Evolutionary conservation across 2,797 vertebrate species (phyloP), one percentile per base, ranked within the genome.

Genomic region (Scolopax rusticola): DNA sequence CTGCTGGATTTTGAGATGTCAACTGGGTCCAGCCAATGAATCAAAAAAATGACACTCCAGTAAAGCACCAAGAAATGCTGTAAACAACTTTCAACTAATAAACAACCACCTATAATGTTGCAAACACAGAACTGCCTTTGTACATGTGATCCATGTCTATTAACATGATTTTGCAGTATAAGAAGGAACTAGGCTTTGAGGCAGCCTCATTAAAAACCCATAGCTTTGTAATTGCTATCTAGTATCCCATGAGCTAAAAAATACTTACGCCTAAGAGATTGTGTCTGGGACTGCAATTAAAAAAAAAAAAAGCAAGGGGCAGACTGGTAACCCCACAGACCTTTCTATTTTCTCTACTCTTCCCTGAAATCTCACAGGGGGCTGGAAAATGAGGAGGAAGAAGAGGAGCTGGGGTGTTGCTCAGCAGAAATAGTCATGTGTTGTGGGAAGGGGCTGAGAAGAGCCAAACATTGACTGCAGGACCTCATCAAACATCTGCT

Each of bases 131-230:
- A 84, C 0, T 25, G 41, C 57, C 24, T 75, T 53, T 0, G 2
- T 15, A 63, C 4, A 0, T 20, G 17, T 0, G 3, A 51, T 12
- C 23, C 33, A 6, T 0, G 3, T 68, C 69, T 45, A 56, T 48
- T 30, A 50, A 32, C 6, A 43, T 5, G 59, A 30, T 41, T 77
- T 63, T 36, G 71, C 73, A 87, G 24, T 14, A 2, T 12, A 53
- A 74, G 50, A 68, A 81, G 40, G 33, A 48, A 48, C 23, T 48
- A 48, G 70, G 38, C 38, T 75, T 61, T 47, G n/a, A 32, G 36
- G 48, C 48, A 77, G 71, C 23, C n/a, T 20, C 30, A 28, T 27
- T 67, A 79, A 67, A 89, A 89, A 94, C 30, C 2, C 40, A 33
- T 12, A 13, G n/a, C 4, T 56, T 67, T 67, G 50, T n/a, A 77